These are phyloP conservation scores for Epinotia nisella DNA, from an alignment of 2,888 invertebrate species.

Conservation along the genomic window DNA sequence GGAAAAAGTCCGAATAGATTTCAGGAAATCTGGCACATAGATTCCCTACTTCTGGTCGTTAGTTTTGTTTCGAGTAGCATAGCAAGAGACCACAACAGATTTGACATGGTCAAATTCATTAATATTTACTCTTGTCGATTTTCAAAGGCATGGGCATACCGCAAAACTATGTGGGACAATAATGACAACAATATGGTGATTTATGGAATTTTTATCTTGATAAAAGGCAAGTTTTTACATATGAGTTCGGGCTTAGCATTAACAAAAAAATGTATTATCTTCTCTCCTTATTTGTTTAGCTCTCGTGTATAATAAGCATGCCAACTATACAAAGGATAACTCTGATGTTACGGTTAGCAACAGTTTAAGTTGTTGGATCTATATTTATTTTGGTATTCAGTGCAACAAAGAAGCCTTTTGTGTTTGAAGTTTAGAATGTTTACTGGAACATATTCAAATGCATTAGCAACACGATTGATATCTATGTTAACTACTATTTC, in stretches of 20 bases:
- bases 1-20: too few species aligned
- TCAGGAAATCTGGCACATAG: too few species aligned
- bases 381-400: background rate
- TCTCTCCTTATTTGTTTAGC: conserved; percentile 9
- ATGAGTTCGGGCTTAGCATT: background rate
- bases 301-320: conserved; percentile 4
- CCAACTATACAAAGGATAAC: background rate
- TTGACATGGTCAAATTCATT: background rate
- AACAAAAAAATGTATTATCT: background rate
- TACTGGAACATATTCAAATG: background rate
- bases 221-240: background rate
- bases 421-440: background rate
- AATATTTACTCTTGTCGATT: background rate
- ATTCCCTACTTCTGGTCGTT: background rate
- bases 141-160: background rate
- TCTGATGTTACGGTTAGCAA: background rate
- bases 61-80: background rate
- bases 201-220: background rate
- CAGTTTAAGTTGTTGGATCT: background rate
- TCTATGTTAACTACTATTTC: background rate
- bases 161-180: too few species aligned
- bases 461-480: background rate
- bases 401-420: background rate
- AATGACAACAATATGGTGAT: background rate
- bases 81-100: background rate